Evolutionary conservation across 1,140 invertebrate genomes (phyloP), one percentile per base, ranked within the genome.

Genomic region (Aphis craccivora): DNA sequence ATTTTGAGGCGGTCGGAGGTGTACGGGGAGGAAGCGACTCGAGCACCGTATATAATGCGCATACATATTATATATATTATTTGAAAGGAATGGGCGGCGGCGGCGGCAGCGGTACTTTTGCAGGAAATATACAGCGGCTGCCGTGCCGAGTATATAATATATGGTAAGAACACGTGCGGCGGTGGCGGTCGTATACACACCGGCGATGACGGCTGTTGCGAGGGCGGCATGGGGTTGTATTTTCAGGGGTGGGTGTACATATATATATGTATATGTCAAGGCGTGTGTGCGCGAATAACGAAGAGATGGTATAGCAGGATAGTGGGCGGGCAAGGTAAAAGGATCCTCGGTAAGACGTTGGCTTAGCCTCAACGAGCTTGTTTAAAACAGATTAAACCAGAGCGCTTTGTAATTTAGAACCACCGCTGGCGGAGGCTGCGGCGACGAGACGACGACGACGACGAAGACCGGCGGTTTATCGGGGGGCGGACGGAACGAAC

Each of bases 361-460:
- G 91, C 91, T 93, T 93, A 53, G 81, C 81, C 51, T 93, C 91
- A 86, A 86, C 81, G 81, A 86, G 91, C 91, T 93, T 84, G 91
- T 93, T 93, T 84, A 86, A 93, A 93, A 93, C 91, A 83, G 91
- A 93, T 93, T 93, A 93, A 93, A 93, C 91, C 81, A 43, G 81
- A 93, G 91, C 76, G 76, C 76, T 81, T 93, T 86, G 91, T 93
- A 92, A 92, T 92, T 92, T 92, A 92, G 91, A 92, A 89, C 87
- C 87, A n/a, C 25, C 87, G 87, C 20, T n/a, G 48, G 43, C 35
- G 87, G 45, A 18, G 87, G n/a, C 45, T 43, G 30, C 7, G 45
- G 45, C 22, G 37, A 4, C 9, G 37, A 22, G 11, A 18, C 25
- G 86, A 25, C 30, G 30, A 67, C 60, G 30, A 67, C 60, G 30